These are phyloP conservation scores for Sceloporus undulatus DNA, from an alignment of 2,113 vertebrate species.

Conservation along the genomic window DNA sequence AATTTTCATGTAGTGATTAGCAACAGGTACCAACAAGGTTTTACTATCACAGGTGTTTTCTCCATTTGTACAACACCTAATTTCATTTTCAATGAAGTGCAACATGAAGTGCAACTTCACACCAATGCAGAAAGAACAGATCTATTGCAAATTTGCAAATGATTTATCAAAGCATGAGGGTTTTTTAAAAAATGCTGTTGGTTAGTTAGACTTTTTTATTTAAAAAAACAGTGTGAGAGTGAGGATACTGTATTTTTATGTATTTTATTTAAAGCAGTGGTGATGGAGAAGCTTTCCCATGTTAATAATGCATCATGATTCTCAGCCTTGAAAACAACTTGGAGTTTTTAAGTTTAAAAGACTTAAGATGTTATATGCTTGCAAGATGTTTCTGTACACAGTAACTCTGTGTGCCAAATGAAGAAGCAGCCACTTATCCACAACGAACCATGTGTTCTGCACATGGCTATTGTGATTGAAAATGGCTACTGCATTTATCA, in stretches of 20 bases:
- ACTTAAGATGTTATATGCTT: neutral
- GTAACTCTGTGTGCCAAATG: neutral
- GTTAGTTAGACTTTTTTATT: neutral
- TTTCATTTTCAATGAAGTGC: no score
- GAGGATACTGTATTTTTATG: no score
- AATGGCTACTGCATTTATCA: neutral
- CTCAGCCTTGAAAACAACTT: neutral
- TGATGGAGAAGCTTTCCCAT: neutral
- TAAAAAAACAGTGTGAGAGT: neutral
- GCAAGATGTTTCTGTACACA: neutral
- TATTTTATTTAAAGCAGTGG: no score
- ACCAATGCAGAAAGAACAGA: no score
- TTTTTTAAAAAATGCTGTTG: conserved; percentile 6
- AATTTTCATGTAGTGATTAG: neutral
- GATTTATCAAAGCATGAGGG: no score
- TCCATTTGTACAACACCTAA: neutral
- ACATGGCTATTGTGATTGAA: neutral
- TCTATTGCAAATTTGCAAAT: no score
- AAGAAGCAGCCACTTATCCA: neutral
- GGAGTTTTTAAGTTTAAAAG: neutral
- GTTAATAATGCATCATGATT: neutral
- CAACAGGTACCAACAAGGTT: neutral
- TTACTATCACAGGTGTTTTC: neutral
- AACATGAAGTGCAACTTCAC: no score
- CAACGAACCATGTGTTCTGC: neutral